Evolutionary conservation across 2,113 vertebrate species (phyloP).

Genomic region (Osmerus mordax): DNA sequence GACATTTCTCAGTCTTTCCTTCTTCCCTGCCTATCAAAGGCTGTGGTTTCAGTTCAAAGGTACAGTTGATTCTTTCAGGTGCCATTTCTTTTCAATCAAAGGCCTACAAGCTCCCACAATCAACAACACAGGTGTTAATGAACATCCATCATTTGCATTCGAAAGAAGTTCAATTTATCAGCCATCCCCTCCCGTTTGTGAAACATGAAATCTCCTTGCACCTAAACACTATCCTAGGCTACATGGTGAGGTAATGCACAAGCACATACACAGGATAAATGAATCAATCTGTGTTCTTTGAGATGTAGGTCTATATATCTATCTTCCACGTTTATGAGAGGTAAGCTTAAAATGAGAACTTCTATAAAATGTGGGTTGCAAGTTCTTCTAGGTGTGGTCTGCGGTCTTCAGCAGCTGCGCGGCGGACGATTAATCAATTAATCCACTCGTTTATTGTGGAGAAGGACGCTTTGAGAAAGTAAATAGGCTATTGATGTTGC

Average conservation of each 20-base stretch:
- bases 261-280: background rate
- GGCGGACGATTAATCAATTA: no score
- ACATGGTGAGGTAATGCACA: background rate
- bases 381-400: no score
- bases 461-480: background rate
- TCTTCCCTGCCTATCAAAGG: slow-evolving; percentile 68
- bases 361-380: no score
- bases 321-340: no score
- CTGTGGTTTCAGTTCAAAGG: slow-evolving; percentile 57
- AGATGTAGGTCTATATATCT: no score
- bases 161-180: slow-evolving; percentile 68
- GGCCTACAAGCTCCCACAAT: slow-evolving; percentile 63
- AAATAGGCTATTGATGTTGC: slow-evolving; percentile 63
- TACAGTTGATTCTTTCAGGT: slow-evolving; percentile 58
- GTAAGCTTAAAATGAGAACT: no score
- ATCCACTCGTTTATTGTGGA: background rate
- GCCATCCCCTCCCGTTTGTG: slow-evolving; percentile 66
- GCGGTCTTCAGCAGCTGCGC: no score
- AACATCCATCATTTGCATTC: slow-evolving; percentile 70
- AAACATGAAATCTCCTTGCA: slow-evolving; percentile 41
- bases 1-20: slow-evolving; percentile 71
- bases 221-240: background rate
- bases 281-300: no score
- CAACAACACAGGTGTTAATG: slow-evolving; percentile 77
- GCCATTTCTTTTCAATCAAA: slow-evolving; percentile 73